Conservation (phyloP, 2,797 vertebrate genomes). For the Microctenopoma lineatum region DNA sequence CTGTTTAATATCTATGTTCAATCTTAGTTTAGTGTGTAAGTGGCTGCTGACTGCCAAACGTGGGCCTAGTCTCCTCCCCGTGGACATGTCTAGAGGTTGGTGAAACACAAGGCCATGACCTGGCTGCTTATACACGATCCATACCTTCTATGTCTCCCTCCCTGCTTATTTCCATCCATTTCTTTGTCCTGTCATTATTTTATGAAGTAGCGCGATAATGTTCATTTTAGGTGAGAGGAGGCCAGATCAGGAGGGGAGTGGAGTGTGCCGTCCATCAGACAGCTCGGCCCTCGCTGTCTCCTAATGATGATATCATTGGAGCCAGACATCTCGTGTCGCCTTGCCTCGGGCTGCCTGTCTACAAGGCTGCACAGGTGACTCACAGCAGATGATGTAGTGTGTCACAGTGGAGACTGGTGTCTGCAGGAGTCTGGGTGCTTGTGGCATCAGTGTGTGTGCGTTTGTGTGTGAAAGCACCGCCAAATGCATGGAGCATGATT, state of each 20-base stretch:
- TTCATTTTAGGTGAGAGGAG: conserved; percentile 56
- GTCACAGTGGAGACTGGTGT: conserved; percentile 72
- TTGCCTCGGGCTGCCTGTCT: conserved; percentile 75
- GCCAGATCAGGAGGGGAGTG: conserved; percentile 61
- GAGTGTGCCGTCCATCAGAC: conserved; percentile 81
- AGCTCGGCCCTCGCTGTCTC: conserved; percentile 66
- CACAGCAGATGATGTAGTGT: conserved; percentile 79
- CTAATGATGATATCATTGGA: conserved; percentile 81
- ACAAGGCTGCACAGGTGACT: conserved; percentile 79
- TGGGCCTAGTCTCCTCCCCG: conserved; percentile 64
- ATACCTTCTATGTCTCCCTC: conserved; percentile 30
- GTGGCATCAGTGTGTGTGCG: conserved; percentile 62
- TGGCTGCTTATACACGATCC: conserved; percentile 38
- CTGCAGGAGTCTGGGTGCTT: conserved; percentile 69
- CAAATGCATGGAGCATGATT: conserved; percentile 64
- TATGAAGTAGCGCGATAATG: conserved; percentile 63
- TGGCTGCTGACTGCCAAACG: conserved; percentile 68
- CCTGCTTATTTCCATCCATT: conserved; percentile 43
- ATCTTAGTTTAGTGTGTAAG: conserved; percentile 67
- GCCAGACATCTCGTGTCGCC: conserved; percentile 68
- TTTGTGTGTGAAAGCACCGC: conserved; percentile 32
- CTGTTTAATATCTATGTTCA: conserved; percentile 74
- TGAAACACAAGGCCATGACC: conserved; percentile 69
- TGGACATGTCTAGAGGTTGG: conserved; percentile 55
- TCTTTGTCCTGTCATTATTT: conserved; percentile 66